Conservation (phyloP, 2,113 vertebrate species). For the Kryptolebias marmoratus region DNA sequence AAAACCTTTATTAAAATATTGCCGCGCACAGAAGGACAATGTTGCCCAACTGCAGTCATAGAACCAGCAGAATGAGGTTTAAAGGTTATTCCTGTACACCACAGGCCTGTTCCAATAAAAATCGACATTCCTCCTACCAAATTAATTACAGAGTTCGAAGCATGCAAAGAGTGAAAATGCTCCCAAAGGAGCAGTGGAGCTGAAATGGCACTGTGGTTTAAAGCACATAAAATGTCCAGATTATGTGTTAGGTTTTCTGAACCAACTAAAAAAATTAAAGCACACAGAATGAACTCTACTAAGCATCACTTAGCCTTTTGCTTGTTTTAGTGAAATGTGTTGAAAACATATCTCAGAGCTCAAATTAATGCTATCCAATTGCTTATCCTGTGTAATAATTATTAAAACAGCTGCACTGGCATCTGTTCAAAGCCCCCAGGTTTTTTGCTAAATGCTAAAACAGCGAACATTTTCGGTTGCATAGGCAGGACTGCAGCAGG, state of each 20-base stretch:
- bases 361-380: not conserved
- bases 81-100: constrained; percentile 49
- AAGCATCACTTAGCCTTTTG: not conserved
- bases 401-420: not conserved
- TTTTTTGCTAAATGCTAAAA: not conserved
- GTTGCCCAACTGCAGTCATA: not conserved
- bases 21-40: constrained; percentile 13
- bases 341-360: not conserved
- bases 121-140: constrained; percentile 54
- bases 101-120: constrained; percentile 49
- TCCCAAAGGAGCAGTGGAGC: constrained; percentile 50
- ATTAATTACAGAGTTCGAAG: constrained; percentile 53
- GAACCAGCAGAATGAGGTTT: constrained; percentile 15
- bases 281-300: not conserved
- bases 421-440: not conserved
- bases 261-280: not conserved
- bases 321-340: not conserved
- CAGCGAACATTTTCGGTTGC: not conserved
- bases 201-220: constrained; percentile 21
- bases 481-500: not conserved
- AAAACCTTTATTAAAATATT: constrained; percentile 6
- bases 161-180: constrained; percentile 16
- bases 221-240: not conserved
- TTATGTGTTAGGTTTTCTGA: not conserved
- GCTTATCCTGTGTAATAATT: not conserved